phyloP scores from a whole-genome alignment of 2,797 vertebrate genomes.

The Babyrousa celebensis region DNA sequence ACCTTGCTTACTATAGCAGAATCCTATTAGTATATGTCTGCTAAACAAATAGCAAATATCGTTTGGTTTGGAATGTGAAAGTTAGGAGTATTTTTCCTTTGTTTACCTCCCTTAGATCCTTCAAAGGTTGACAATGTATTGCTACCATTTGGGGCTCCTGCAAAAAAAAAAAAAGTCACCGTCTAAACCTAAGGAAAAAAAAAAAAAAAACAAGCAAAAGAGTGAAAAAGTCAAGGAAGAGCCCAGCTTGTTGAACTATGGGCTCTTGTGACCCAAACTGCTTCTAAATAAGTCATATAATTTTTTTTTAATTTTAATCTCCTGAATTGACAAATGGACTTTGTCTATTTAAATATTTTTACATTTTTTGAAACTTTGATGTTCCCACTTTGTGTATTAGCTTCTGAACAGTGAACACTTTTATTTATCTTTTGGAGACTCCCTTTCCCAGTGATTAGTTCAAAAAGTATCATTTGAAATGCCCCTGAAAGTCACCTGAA shows the following conservation, averaged over 20 bases:
- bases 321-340: slow-evolving; percentile 48
- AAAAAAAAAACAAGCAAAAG: neutral
- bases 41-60: slow-evolving; percentile 63
- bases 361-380: slow-evolving; percentile 55
- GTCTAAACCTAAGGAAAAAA: neutral
- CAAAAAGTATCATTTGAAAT: slow-evolving; percentile 71
- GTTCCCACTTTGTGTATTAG: slow-evolving; percentile 2
- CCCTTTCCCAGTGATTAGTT: slow-evolving; percentile 60
- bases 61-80: slow-evolving; percentile 22
- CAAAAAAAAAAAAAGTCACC: neutral
- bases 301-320: neutral
- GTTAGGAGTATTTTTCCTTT: slow-evolving; percentile 47
- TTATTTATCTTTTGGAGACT: slow-evolving; percentile 70
- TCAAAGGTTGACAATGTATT: slow-evolving; percentile 18
- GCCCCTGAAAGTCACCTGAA: slow-evolving; percentile 50
- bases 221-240: neutral
- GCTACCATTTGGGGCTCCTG: slow-evolving; percentile 12
- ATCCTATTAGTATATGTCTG: neutral
- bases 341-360: slow-evolving; percentile 48
- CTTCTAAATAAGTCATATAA: slow-evolving; percentile 15
- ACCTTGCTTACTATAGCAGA: slow-evolving; percentile 71
- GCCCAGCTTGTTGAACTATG: neutral
- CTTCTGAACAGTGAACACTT: slow-evolving; percentile 40
- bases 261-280: neutral
- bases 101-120: slow-evolving; percentile 25